These are phyloP conservation scores for Eristalis pertinax DNA, from an alignment of 2,888 invertebrate species.

Conservation along the genomic window DNA sequence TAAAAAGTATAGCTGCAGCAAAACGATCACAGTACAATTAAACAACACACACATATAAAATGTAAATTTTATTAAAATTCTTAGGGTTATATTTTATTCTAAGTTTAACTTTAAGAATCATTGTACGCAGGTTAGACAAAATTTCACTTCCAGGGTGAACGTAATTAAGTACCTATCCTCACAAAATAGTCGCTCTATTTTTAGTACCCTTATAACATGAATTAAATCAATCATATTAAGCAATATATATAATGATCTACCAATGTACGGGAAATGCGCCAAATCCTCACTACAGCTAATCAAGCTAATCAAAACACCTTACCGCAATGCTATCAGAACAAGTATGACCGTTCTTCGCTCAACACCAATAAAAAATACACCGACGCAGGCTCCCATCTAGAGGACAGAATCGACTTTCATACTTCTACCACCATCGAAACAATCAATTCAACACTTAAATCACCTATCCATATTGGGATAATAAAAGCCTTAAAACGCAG, in stretches of 20 bases:
- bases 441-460: background rate
- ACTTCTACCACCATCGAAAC: background rate
- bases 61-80: no score
- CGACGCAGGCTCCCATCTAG: conserved; percentile 1
- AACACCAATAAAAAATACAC: conserved; percentile 5
- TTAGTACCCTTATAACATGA: conserved; percentile 1
- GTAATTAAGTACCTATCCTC: conserved; percentile 22
- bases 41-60: background rate
- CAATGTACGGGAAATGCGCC: conserved; percentile 12
- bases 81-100: no score
- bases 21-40: no score
- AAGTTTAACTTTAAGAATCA: no score
- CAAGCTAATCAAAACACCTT: conserved; percentile 7
- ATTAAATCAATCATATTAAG: no score
- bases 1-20: no score
- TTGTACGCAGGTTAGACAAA: background rate
- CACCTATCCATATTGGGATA: background rate
- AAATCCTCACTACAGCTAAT: background rate
- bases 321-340: background rate
- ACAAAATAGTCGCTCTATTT: background rate
- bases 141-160: conserved; percentile 5
- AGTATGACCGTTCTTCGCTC: conserved; percentile 6
- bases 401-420: no score
- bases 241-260: conserved; percentile 7
- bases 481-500: background rate